Base-by-base conservation (phyloP, 1,140 invertebrate species). In the Manduca sexta region DNA sequence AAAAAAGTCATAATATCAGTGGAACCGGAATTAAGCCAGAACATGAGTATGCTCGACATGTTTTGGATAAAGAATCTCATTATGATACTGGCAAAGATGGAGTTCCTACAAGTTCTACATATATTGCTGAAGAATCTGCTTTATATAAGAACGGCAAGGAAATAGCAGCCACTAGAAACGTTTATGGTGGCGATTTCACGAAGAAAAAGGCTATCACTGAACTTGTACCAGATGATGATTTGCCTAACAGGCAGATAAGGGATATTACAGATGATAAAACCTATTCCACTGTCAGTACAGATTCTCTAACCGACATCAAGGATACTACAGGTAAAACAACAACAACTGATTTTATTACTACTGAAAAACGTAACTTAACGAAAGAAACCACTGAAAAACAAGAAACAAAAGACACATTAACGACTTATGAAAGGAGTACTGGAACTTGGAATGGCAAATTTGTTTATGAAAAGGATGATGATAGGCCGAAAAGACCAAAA, bases 61-160 rank as follows among this genome's bases (percentile, higher is more conserved):
- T 86, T 26, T 78, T 85, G 13, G 86, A 88, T 45, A 87, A 86
- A 54, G 79, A 84, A 59, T 84, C 87, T 39, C 77, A 75, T 52
- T 90, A 88, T 64, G 88, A 89, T 60, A 87, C 87, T 16, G 85
- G 82, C 11, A 84, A 86, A 73, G 83, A 88, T 40, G 87, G 87
- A 56, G 56, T 80, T 43, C 82, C 82, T 17, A 85, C 67, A 52
- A 84, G 81, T 59, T 76, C 73, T 15, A 56, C 64, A 4, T 66
- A 72, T 31, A 58, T 79, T 39, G 62, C 79, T 3, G 79, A 84
- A 53, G 78, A 83, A 57, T 84, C 79, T n/a, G 69, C 68, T 30
- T 69, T 84, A 48, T 75, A 75, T 37, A 84, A 81, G 50, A 65
- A 85, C 66, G 84, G 82, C 3, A 74, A 80, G 55, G 67, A 83